Evolutionary conservation across 2,797 vertebrate genomes (phyloP), one percentile per base, ranked within the genome.

Genomic region (Myotis daubentonii): DNA sequence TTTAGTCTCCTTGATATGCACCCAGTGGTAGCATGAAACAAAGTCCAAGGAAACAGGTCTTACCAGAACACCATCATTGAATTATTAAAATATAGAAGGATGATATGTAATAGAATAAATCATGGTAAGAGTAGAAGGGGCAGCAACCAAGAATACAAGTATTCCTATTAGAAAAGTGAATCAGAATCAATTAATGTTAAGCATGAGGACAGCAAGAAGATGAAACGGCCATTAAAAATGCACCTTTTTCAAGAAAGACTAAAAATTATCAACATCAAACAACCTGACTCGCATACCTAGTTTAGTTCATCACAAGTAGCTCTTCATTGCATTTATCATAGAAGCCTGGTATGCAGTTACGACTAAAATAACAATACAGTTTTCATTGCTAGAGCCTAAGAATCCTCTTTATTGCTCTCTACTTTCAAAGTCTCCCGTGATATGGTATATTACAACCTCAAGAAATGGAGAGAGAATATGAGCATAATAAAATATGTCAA

Each of bases 361-460:
- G n/a, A 87, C 44, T 91, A 88, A 94, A 93, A 83, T 93, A 95
- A 80, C 83, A 95, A 68, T 38, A 90, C 81, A 22, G 1, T 78
- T 86, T 94, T 66, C 79, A 85, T 6, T 62, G 23, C 28, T 79
- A 88, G 60, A 82, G 13, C 3, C n/a, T 44, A 51, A 79, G 51
- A 93, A 83, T 78, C 15, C 16, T 30, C 80, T 89, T 83, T 66
- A 83, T 80, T 89, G 70, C 17, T 51, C 22, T 94, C 84, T 85
- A 89, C 57, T 94, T 95, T 96, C 44, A 93, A 92, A 87, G 36
- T 7, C 33, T 85, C 55, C n/a, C 51, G 83, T 93, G 8, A 20
- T 84, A 47, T 71, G 38, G n/a, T 57, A 13, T 38, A 85, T 55
- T 90, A 62, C n/a, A 90, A 81, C 65, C 71, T 92, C 49, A 68